Base-by-base conservation (phyloP, 2,888 invertebrate genomes). In the Acronicta leporina region DNA sequence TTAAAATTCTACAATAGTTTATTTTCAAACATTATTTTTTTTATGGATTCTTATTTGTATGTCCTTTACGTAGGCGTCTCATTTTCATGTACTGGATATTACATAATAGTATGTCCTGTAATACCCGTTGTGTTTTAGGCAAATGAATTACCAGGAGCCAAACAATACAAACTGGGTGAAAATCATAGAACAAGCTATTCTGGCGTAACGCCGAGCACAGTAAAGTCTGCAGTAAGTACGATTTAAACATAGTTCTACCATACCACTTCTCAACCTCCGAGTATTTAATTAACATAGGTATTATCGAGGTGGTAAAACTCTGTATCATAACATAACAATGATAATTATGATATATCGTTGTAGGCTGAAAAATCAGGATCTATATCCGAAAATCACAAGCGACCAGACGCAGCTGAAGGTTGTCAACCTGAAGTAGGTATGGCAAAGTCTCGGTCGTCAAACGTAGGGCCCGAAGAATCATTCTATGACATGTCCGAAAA, bases 51-150 rank as follows among this genome's bases (percentile, higher is more conserved):
- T n/a, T n/a, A n/a, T n/a, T n/a, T n/a, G n/a, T n/a, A n/a, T n/a
- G n/a, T n/a, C n/a, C n/a, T n/a, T n/a, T n/a, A n/a, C n/a, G n/a
- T 20, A 20, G 2, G 7, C 5, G 27, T 7, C 1, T 5, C 27
- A 6, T 27, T 27, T 7, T 27, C 7, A 27, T 27, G 27, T 2
- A 27, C 7, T 5, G 5, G 5, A 27, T 27, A 27, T 7, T 30
- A 30, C 27, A 27, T 27, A 1, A 4, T 10, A 33, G 1, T 0
- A n/a, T n/a, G n/a, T 33, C 10, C 10, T 11, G 33, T 7, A 5
- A 38, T 38, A 38, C 13, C 35, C 5, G 20, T n/a, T 10, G 10
- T 47, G 48, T 53, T 38, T 14, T 38, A 53, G 53, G 38, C 38
- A 8, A 25, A 10, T 8, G 43, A 45, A 5, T 11, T 44, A 44